Evolutionary conservation across 2,888 invertebrate species (phyloP).

Genomic region (Tipula unca): DNA sequence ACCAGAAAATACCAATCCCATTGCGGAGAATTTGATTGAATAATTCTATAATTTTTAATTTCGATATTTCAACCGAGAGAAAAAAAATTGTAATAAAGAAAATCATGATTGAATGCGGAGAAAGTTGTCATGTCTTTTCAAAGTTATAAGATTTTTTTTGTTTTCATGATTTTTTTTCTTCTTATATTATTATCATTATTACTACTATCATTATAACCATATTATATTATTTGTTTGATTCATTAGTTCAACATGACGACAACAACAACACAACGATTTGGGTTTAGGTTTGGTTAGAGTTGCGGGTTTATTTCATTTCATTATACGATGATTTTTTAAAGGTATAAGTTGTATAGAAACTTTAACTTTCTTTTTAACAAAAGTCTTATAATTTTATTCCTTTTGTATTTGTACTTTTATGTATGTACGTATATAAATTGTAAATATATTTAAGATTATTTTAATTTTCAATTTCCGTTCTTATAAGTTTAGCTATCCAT

Average conservation of each 20-base stretch:
- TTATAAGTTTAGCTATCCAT: too few species aligned
- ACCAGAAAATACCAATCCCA: not conserved
- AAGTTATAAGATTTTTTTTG: not conserved
- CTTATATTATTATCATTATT: not conserved
- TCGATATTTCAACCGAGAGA: not conserved
- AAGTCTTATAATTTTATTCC: not conserved
- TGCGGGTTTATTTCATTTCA: not conserved
- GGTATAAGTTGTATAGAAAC: not conserved
- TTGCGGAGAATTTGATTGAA: not conserved
- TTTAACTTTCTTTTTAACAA: not conserved
- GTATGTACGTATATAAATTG: not conserved
- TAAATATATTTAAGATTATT: slow-evolving; percentile 14
- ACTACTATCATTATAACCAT: not conserved
- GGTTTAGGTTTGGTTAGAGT: not conserved
- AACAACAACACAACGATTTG: not conserved
- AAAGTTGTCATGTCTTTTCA: slow-evolving; percentile 3
- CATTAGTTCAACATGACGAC: not conserved
- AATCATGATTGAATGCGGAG: not conserved
- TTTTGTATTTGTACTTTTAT: not conserved
- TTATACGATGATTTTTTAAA: not conserved
- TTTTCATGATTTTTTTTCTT: not conserved
- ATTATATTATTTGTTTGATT: not conserved
- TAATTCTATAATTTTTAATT: not conserved
- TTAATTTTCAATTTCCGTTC: not conserved
- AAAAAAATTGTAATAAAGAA: not conserved